phyloP scores from a whole-genome alignment of 1,140 invertebrate species.

The Sesamia nonagrioides region DNA sequence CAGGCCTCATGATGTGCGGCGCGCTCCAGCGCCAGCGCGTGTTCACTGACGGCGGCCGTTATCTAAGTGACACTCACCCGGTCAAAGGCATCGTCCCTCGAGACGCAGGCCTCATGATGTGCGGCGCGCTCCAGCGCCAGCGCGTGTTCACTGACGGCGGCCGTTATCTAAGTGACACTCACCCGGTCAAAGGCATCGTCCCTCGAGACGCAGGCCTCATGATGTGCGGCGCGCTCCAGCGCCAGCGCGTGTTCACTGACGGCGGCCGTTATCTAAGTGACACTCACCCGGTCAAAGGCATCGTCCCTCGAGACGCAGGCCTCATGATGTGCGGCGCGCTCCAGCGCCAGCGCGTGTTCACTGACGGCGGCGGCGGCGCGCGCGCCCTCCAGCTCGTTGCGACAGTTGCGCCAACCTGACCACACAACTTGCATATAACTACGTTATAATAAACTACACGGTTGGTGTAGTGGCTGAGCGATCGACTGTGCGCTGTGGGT shows the following conservation, averaged over 20 bases:
- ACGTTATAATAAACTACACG: background rate
- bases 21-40: too few relatives aligned
- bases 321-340: slow-evolving; percentile 70
- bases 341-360: slow-evolving; percentile 67
- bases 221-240: slow-evolving; percentile 73
- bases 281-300: slow-evolving; percentile 60
- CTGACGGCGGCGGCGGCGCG: slow-evolving; percentile 71
- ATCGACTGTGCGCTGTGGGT: too few relatives aligned
- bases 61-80: too few relatives aligned
- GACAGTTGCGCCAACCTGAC: slow-evolving; percentile 78
- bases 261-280: slow-evolving; percentile 54
- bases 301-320: slow-evolving; percentile 62
- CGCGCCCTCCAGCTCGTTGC: slow-evolving; percentile 77
- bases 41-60: too few relatives aligned
- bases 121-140: too few relatives aligned
- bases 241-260: slow-evolving; percentile 68
- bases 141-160: too few relatives aligned
- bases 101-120: too few relatives aligned
- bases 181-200: slow-evolving; percentile 65
- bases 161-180: background rate
- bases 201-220: slow-evolving; percentile 58
- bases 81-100: too few relatives aligned
- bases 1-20: too few relatives aligned
- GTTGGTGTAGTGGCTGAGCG: too few relatives aligned
- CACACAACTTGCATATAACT: background rate